phyloP scores from a whole-genome alignment of 2,113 vertebrate species.

The Lipophrys pholis region DNA sequence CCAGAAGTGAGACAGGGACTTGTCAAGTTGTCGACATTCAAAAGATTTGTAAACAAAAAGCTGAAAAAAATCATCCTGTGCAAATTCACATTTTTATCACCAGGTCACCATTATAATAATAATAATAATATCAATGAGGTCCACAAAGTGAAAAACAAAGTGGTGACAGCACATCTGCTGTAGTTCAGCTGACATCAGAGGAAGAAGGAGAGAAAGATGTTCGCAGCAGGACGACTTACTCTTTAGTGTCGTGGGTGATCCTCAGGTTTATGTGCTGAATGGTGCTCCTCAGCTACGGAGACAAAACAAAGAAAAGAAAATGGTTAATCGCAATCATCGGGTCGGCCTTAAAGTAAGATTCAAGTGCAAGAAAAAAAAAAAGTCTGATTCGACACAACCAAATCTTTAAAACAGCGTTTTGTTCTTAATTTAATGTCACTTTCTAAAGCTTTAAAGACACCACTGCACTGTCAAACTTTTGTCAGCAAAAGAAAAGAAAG shows the following conservation, averaged over 20 bases:
- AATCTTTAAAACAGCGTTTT: too few relatives aligned
- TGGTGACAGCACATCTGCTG: background rate
- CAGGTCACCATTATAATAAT: background rate
- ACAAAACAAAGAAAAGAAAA: constrained; percentile 27
- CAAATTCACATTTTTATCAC: background rate
- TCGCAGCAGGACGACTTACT: constrained; percentile 84
- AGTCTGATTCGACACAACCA: too few relatives aligned
- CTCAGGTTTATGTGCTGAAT: constrained; percentile 85
- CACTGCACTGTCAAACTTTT: too few relatives aligned
- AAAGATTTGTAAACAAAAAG: constrained; percentile 1
- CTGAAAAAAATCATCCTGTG: background rate
- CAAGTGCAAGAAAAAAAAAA: background rate
- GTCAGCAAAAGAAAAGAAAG: too few relatives aligned
- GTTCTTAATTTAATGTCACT: too few relatives aligned
- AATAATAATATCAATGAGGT: constrained; percentile 1
- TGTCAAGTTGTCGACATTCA: background rate
- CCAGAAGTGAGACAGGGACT: constrained; percentile 2
- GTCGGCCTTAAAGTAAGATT: background rate
- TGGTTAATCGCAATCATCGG: background rate
- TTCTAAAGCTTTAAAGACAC: too few relatives aligned
- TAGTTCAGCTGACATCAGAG: background rate
- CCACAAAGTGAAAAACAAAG: background rate
- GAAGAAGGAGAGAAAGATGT: background rate
- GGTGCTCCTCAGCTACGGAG: constrained; percentile 82
- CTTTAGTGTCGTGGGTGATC: constrained; percentile 69